Percentiles rank a stretch among this genome's conserved stretches.
phyloP scores from a whole-genome alignment of 23 tunicate species.

The Halocynthia roretzi region DNA sequence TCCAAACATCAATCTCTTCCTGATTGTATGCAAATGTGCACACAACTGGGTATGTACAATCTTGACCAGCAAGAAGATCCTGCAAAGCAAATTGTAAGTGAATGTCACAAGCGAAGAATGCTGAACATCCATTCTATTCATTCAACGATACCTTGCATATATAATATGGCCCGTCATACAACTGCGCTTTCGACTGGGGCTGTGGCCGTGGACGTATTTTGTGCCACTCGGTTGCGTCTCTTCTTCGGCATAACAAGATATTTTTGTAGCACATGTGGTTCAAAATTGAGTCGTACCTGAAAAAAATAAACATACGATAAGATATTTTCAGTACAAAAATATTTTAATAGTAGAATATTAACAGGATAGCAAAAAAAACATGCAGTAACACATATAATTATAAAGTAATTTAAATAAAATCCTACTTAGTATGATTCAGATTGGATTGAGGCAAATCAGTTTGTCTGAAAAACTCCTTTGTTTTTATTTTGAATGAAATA shows the following conservation, averaged over 20 bases:
- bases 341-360: not conserved
- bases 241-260: constrained; percentile 66
- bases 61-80: constrained; percentile 85
- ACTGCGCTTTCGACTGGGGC: constrained; percentile 89
- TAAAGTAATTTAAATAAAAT: no score
- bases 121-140: not conserved
- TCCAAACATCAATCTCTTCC: constrained; percentile 96
- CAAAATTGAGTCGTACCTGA: constrained; percentile 59
- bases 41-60: constrained; percentile 87
- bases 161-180: constrained; percentile 88
- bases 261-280: constrained; percentile 75
- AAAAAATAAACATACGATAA: not conserved
- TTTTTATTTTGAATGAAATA: no score
- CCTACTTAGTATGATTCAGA: no score
- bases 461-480: no score
- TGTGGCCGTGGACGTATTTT: constrained; percentile 87
- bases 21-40: constrained; percentile 95
- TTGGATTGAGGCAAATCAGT: no score
- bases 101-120: not conserved
- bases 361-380: not conserved
- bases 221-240: constrained; percentile 70
- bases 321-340: not conserved
- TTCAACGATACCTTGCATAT: constrained; percentile 43
- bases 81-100: not conserved
- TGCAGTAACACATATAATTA: not conserved